Evolutionary conservation across 2,888 invertebrate species (phyloP), one percentile per base, ranked within the genome.

Genomic region (Volucella inanis): DNA sequence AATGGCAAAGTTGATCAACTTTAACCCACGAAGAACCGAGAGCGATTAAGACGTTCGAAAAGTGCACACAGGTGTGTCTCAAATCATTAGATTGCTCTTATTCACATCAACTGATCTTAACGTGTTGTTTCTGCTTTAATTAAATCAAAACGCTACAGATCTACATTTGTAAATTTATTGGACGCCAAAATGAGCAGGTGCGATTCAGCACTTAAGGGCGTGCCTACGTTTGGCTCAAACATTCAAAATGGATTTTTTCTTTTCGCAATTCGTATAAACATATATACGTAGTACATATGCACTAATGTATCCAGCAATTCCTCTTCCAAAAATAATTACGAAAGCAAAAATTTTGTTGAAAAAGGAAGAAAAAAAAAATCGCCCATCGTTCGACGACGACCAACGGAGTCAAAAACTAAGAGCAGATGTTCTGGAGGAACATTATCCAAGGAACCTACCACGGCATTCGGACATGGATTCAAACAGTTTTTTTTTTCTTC

Each of bases 401-500:
- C 49, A 65, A 75, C 57, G 15, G 43, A 82, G 71, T 78, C 71
- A 77, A 77, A 31, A 64, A 52, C 31, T 31, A 43, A 47, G 82
- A 83, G 78, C 83, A 83, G 83, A 83, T 83, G 83, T 83, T 74
- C 22, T 41, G n/a, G 43, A 76, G 31, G 49, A 67, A 75, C 52
- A 54, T 22, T 3, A 22, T 79, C 8, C 50, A 50, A 62, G 61
- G 39, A 77, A 76, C 57, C 81, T 70, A 76, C 75, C 59, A 52
- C 67, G 59, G 45, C 62, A 81, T 77, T 71, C 68, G 47, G 71
- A 72, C 22, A 43, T 72, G 55, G 55, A 72, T 50, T 67, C 61
- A 49, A 68, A 52, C 41, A 62, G 72, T 78, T 57, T 72, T 67
- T 72, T 68, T 62, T 61, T 39, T 61, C 12, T 6, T 6, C 57